These are phyloP conservation scores for Anguilla rostrata DNA, from an alignment of 2,113 vertebrate species.

Conservation along the genomic window DNA sequence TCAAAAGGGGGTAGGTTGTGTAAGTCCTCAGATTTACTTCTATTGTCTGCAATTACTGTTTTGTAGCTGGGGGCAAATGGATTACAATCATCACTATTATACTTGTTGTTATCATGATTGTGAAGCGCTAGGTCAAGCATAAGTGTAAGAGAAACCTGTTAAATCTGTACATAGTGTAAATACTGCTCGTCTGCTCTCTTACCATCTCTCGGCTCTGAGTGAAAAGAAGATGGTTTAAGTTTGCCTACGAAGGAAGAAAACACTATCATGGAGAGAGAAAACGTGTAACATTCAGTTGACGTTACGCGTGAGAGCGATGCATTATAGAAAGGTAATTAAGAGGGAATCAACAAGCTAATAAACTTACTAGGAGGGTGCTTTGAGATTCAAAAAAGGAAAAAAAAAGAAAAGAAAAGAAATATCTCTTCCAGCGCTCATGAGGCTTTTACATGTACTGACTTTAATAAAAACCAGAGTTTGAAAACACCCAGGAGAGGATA, in stretches of 20 bases:
- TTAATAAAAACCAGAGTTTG: conserved; percentile 66
- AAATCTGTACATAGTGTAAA: conserved; percentile 30
- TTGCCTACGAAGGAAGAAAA: background rate
- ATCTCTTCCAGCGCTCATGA: background rate
- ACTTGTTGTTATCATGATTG: background rate
- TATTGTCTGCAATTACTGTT: background rate
- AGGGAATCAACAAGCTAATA: background rate
- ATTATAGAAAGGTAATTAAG: background rate
- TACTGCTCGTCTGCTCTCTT: background rate
- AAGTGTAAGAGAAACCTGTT: background rate
- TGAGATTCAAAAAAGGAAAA: conserved; percentile 28
- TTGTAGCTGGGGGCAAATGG: conserved; percentile 8
- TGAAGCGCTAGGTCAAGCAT: background rate
- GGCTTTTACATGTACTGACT: conserved; percentile 51
- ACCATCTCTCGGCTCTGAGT: background rate
- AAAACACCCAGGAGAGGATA: conserved; percentile 54
- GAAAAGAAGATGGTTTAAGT: background rate
- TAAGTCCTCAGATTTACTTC: background rate
- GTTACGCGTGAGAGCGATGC: background rate
- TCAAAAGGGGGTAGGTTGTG: background rate
- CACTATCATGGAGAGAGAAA: background rate
- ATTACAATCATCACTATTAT: background rate
- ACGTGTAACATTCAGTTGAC: background rate
- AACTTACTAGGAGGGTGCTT: conserved; percentile 21
- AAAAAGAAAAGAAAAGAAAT: background rate